Evolutionary conservation across 2,113 vertebrate species (phyloP).

Genomic region (Climacteris rufus): DNA sequence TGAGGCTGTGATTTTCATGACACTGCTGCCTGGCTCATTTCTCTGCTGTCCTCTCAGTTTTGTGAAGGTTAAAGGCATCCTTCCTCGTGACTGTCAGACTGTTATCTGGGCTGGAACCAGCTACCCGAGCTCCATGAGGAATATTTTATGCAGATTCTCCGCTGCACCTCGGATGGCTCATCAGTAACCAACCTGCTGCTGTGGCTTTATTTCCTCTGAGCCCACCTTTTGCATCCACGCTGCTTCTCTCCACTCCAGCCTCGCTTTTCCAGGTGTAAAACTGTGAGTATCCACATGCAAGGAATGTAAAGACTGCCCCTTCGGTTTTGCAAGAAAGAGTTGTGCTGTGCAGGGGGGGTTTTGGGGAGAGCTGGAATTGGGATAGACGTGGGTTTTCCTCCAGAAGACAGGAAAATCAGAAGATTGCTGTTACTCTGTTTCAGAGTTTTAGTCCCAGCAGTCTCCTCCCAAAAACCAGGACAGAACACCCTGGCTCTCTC

Average conservation of each 20-base stretch:
- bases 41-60: constrained; percentile 68
- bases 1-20: constrained; percentile 64
- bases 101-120: constrained; percentile 65
- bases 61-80: constrained; percentile 70
- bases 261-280: not conserved
- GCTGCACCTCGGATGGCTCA: not conserved
- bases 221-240: not conserved
- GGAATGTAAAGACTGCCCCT: not conserved
- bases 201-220: not conserved
- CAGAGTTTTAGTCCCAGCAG: not conserved
- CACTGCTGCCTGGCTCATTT: constrained; percentile 60
- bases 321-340: not conserved
- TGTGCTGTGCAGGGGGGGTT: not conserved
- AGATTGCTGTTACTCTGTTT: not conserved
- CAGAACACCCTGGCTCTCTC: not conserved
- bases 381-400: rapidly evolving
- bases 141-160: constrained; percentile 63
- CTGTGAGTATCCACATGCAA: not conserved
- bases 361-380: not conserved
- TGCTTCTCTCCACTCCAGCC: not conserved
- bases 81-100: constrained; percentile 64
- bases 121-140: constrained; percentile 30
- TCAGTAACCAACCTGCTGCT: not conserved
- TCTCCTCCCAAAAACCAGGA: not conserved
- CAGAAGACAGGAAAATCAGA: not conserved